These are phyloP conservation scores for Hoplodrina blanda DNA, from an alignment of 2,888 invertebrate genomes.

Conservation along the genomic window DNA sequence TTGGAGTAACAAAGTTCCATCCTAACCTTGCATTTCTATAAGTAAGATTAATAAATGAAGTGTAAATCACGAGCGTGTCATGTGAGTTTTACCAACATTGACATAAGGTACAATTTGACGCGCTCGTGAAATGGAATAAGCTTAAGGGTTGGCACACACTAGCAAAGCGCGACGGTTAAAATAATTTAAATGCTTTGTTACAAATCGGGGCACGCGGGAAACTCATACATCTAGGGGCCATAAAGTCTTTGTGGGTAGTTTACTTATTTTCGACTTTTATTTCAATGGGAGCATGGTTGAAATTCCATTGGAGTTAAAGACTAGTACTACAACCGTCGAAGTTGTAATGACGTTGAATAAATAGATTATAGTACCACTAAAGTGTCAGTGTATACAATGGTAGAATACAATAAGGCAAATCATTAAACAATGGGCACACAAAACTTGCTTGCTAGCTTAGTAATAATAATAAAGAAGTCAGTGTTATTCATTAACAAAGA, in stretches of 20 bases:
- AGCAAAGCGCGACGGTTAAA: neutral
- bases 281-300: neutral
- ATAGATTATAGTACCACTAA: slow-evolving; percentile 12
- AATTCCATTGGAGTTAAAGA: neutral
- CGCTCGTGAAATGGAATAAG: neutral
- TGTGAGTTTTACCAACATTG: neutral
- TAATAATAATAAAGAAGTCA: slow-evolving; percentile 30
- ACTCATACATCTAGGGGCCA: neutral
- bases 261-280: slow-evolving; percentile 9
- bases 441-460: neutral
- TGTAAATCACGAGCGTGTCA: slow-evolving; percentile 1
- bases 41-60: no score
- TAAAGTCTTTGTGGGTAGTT: neutral
- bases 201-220: no score
- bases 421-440: neutral
- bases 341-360: no score
- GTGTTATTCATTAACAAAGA: slow-evolving; percentile 41
- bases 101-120: neutral
- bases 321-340: no score
- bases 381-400: neutral
- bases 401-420: neutral
- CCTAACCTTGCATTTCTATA: no score
- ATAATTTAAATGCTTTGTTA: no score
- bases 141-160: neutral
- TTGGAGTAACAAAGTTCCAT: no score